Percentiles rank a stretch among this genome's conserved stretches.
phyloP scores from a whole-genome alignment of 2,888 invertebrate genomes.

The Andrena fulva region DNA sequence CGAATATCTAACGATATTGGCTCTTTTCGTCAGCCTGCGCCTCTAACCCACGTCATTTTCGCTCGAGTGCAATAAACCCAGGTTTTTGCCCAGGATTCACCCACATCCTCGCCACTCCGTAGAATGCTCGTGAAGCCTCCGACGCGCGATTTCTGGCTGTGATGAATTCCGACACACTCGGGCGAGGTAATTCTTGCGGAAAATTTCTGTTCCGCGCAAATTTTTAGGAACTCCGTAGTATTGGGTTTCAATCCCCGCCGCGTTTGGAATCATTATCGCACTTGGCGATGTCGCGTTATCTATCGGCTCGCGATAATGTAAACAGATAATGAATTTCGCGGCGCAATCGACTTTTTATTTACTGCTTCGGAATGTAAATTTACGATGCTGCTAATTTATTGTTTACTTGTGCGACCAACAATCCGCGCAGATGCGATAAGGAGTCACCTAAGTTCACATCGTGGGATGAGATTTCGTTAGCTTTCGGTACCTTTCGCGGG shows the following conservation, averaged over 20 bases:
- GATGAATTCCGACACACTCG: background rate
- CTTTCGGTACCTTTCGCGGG: background rate
- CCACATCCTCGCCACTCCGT: conserved; percentile 7
- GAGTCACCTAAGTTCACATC: conserved; percentile 24
- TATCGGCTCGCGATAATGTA: conserved; percentile 13
- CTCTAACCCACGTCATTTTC: conserved; percentile 75
- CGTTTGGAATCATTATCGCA: conserved; percentile 12
- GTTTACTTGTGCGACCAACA: conserved; percentile 12
- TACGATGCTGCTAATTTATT: conserved; percentile 29
- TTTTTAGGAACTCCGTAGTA: background rate
- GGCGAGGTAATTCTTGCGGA: background rate
- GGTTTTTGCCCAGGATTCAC: conserved; percentile 66
- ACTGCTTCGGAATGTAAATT: conserved; percentile 28
- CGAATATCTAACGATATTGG: conserved; percentile 84
- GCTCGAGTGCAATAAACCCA: conserved; percentile 78
- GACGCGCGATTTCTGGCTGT: conserved; percentile 6
- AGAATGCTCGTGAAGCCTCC: conserved; percentile 29
- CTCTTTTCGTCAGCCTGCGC: conserved; percentile 68
- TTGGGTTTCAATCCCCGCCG: background rate
- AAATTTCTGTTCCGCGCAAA: background rate
- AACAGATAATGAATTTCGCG: conserved; percentile 25
- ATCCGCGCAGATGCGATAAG: conserved; percentile 28
- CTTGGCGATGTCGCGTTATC: conserved; percentile 18
- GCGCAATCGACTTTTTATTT: conserved; percentile 38
- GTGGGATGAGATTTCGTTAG: background rate